These are phyloP conservation scores for Aphidius colemani DNA, from an alignment of 2,888 invertebrate species.

Conservation along the genomic window DNA sequence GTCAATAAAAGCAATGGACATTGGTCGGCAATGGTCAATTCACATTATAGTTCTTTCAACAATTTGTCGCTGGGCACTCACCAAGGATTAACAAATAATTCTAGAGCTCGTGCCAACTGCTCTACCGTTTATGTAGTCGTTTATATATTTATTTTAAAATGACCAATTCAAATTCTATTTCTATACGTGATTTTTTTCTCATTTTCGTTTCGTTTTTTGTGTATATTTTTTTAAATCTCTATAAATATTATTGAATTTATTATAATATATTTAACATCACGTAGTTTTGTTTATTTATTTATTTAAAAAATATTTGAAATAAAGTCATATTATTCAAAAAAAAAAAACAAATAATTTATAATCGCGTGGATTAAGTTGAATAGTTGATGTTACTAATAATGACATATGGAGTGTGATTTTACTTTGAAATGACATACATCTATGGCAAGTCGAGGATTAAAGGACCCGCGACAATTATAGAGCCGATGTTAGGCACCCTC, in stretches of 20 bases:
- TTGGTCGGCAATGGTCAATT: background rate
- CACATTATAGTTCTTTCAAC: background rate
- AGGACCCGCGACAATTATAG: slow-evolving; percentile 21
- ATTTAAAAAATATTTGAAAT: slow-evolving; percentile 8
- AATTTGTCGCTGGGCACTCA: background rate
- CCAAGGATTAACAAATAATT: background rate
- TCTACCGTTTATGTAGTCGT: too few relatives aligned
- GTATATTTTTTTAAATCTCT: too few relatives aligned
- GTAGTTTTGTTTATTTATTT: slow-evolving; percentile 1
- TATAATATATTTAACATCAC: slow-evolving; percentile 2
- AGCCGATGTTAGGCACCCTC: slow-evolving; percentile 17
- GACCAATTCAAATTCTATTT: too few relatives aligned
- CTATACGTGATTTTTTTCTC: too few relatives aligned
- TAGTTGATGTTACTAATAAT: background rate
- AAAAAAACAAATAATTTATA: background rate
- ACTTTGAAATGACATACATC: slow-evolving; percentile 1
- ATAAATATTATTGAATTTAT: too few relatives aligned
- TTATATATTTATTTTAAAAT: background rate
- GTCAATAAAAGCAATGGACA: slow-evolving; percentile 25
- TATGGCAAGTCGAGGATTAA: slow-evolving; percentile 12
- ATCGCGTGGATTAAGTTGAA: background rate
- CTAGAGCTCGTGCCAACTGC: slow-evolving; percentile 9
- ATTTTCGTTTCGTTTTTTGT: too few relatives aligned
- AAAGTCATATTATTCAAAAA: background rate
- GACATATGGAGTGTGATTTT: slow-evolving; percentile 15